These are phyloP conservation scores for Mnemiopsis leidyi DNA, from an alignment of 37 sponge, comb jelly and placozoan genomes.

Conservation along the genomic window DNA sequence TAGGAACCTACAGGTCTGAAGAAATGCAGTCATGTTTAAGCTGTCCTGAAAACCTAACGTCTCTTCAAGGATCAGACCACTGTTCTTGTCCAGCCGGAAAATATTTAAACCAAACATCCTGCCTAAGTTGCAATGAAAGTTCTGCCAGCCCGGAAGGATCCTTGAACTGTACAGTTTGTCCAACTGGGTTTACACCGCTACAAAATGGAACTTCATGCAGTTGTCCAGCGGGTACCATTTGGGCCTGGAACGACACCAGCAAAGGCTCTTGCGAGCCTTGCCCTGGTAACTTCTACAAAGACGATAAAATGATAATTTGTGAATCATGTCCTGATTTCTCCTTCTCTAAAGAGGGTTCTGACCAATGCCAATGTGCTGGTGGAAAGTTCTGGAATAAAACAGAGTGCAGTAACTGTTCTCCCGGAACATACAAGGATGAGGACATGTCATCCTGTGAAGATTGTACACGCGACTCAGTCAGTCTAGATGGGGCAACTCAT, in stretches of 20 bases:
- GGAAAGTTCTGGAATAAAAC: not conserved
- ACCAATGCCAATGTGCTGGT: not conserved
- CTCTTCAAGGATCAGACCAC: not conserved
- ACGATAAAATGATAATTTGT: not conserved
- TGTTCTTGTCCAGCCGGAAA: not conserved
- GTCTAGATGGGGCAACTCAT: no score
- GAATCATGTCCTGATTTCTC: not conserved
- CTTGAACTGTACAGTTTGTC: not conserved
- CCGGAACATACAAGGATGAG: no score
- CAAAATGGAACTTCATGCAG: not conserved
- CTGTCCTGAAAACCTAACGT: not conserved
- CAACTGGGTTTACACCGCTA: not conserved
- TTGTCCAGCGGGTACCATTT: not conserved
- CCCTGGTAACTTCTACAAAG: not conserved
- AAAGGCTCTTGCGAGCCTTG: not conserved
- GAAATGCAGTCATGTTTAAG: not conserved
- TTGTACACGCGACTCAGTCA: no score
- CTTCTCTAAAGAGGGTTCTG: not conserved
- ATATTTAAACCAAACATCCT: not conserved
- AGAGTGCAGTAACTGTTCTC: not conserved
- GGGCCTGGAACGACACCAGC: not conserved
- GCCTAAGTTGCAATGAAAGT: not conserved
- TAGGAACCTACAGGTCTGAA: not conserved
- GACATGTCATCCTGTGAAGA: no score
- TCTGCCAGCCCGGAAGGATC: not conserved